Conservation (phyloP, 2,888 invertebrate species). For the Heliconius cydno region DNA sequence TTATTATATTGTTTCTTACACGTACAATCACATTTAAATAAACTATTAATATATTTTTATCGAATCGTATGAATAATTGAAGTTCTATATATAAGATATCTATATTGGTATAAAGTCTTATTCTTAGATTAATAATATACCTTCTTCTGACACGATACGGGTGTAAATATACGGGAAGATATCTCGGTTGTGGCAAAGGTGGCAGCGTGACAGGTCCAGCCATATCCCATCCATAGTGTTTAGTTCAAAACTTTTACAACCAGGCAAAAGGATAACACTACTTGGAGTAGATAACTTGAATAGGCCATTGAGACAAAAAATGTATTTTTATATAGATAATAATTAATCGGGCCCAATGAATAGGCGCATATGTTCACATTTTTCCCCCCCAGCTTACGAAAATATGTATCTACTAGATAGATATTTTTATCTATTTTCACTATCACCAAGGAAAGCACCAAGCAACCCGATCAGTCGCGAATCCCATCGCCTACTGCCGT, state of each 20-base stretch:
- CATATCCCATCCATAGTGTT: slow-evolving; percentile 77
- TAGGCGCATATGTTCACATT: neutral
- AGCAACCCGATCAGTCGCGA: neutral
- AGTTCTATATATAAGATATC: neutral
- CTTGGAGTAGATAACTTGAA: neutral
- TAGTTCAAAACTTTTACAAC: slow-evolving; percentile 48
- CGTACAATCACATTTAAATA: neutral
- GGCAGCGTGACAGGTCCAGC: slow-evolving; percentile 75
- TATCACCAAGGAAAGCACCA: neutral
- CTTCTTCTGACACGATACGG: slow-evolving; percentile 77
- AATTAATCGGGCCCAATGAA: neutral
- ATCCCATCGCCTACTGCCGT: slow-evolving; percentile 28
- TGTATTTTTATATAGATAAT: neutral
- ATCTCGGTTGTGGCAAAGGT: slow-evolving; percentile 71
- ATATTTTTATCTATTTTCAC: slow-evolving; percentile 1
- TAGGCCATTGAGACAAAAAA: neutral
- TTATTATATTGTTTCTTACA: neutral
- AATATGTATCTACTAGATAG: neutral
- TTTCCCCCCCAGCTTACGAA: neutral
- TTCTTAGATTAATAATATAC: slow-evolving; percentile 53
- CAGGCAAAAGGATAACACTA: slow-evolving; percentile 7
- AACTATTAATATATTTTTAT: neutral
- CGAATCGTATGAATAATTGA: neutral
- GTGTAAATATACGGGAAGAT: slow-evolving; percentile 68
- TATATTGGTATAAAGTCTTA: neutral